Conservation (phyloP, 2,797 vertebrate genomes). For the Manis pentadactyla region DNA sequence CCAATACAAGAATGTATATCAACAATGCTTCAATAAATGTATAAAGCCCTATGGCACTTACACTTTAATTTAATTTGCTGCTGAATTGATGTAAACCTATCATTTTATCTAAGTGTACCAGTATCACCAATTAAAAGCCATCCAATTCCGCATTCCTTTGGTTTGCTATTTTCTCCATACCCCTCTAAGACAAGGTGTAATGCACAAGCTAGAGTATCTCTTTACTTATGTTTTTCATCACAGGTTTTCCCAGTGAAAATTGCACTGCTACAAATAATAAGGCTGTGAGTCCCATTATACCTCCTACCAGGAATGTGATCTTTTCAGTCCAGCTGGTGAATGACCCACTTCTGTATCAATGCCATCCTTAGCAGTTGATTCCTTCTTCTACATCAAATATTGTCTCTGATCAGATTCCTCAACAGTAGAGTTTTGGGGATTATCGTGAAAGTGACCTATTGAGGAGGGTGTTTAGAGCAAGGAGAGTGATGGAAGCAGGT, state of each 20-base stretch:
- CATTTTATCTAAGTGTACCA: neutral
- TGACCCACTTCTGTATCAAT: neutral
- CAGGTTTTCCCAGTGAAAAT: neutral
- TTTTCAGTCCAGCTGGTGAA: neutral
- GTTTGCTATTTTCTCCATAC: neutral
- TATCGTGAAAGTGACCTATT: neutral
- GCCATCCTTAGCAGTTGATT: neutral
- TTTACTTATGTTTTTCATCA: neutral
- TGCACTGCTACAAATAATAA: neutral
- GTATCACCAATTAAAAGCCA: neutral
- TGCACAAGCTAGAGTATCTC: neutral
- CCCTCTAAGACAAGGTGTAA: neutral
- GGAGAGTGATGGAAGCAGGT: neutral
- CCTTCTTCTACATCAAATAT: neutral
- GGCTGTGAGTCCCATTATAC: neutral
- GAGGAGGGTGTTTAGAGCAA: neutral
- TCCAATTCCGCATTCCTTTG: neutral
- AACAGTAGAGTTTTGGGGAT: neutral
- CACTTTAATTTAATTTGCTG: neutral
- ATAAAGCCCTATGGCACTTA: neutral
- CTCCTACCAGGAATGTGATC: neutral
- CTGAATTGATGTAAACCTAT: neutral
- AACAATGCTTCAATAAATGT: too few relatives aligned
- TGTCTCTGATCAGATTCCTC: neutral
- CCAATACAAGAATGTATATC: too few relatives aligned